phyloP scores from a whole-genome alignment of 2,797 vertebrate species.

The Dromococcyx pavoninus region DNA sequence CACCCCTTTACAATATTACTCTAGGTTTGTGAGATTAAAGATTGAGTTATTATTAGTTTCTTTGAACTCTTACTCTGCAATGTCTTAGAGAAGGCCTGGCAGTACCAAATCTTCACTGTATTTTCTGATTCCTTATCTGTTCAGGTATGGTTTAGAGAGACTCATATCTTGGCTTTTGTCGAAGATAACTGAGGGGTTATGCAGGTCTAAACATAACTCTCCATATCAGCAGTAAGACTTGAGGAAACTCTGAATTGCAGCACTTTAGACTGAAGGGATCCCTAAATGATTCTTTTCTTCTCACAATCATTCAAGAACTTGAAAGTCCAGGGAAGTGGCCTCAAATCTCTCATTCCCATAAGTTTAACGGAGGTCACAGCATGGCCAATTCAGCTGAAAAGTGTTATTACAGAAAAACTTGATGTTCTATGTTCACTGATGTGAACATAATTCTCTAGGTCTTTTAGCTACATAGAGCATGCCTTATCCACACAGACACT shows the following conservation, averaged over 20 bases:
- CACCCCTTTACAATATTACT: background rate
- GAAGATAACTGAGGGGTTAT: constrained; percentile 39
- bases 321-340: constrained; percentile 61
- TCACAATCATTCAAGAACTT: constrained; percentile 67
- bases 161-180: constrained; percentile 17
- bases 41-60: background rate
- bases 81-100: background rate
- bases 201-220: constrained; percentile 28
- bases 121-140: constrained; percentile 21
- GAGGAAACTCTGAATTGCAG: constrained; percentile 27
- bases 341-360: constrained; percentile 66
- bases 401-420: constrained; percentile 66
- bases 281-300: constrained; percentile 69
- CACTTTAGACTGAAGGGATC: constrained; percentile 61
- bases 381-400: constrained; percentile 70
- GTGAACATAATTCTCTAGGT: constrained; percentile 73
- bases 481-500: constrained; percentile 62
- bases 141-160: background rate
- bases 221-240: background rate
- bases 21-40: background rate
- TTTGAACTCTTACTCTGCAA: background rate
- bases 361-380: constrained; percentile 74
- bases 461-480: constrained; percentile 60
- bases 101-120: background rate
- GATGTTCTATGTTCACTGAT: constrained; percentile 70